Evolutionary conservation across 2,113 vertebrate species (phyloP), one percentile per base, ranked within the genome.

Genomic region (Heterotilapia buettikoferi): DNA sequence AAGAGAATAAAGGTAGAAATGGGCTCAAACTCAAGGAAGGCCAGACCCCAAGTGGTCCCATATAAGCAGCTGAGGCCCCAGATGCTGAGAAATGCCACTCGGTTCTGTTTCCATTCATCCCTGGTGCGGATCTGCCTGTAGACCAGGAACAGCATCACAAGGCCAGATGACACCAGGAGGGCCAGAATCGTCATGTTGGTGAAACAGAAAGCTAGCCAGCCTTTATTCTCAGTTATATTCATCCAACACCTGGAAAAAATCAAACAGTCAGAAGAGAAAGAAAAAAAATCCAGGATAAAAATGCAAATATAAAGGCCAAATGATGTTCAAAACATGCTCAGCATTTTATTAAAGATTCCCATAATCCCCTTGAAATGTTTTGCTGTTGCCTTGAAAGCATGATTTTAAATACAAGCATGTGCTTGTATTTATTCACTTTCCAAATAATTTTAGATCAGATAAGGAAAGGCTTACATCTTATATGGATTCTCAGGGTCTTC

Each of bases 11-110:
- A 56, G 24, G 94, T 92, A 2, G 92, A 89, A n/a, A 96, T 24
- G 1, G 83, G 85, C 6, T 91, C 95, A 21, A 94, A 91, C 24
- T 90, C 10, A 9, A 97, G 82, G 89, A 97, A 96, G 59, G 84
- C 86, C 56, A 97, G 91, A 53, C 89, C 88, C 97, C 97, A 97
- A 1, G 93, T 94, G 9, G 93, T 94, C 10, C 97, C 97, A 5
- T 94, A 97, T 38, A 97, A 94, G 82, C 95, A 95, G 90, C 95
- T 96, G 59, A 97, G 95, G 24, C 97, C 97, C 96, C 96, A 97
- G 79, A 97, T 96, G 73, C 97, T 97, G 90, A 96, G 86, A 56
- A 97, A 96, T 2, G 95, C 92, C 87, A 95, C 93, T 0, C 86
- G 80, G 47, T 91, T 94, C 86, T 93, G 90, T 78, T 61, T 91